phyloP scores from a whole-genome alignment of 1,140 invertebrate genomes.

The Drosophila willistoni region DNA sequence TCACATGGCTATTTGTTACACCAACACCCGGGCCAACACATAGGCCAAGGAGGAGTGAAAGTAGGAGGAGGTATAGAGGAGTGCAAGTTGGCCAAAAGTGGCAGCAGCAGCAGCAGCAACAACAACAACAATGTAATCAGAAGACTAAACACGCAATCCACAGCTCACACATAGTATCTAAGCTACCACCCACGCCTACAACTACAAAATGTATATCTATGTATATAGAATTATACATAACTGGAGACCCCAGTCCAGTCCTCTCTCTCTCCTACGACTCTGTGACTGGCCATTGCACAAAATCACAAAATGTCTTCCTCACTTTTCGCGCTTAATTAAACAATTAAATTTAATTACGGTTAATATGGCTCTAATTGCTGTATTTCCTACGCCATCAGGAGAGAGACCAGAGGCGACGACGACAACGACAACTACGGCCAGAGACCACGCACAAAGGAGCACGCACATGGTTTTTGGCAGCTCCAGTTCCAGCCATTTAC shows the following conservation, averaged over 20 bases:
- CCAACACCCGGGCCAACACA: constrained; percentile 54
- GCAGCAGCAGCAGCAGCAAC: constrained; percentile 5
- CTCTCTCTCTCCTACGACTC: background rate
- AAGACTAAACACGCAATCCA: constrained; percentile 58
- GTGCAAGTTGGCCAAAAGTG: constrained; percentile 15
- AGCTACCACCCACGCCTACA: constrained; percentile 40
- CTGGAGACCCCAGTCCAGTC: background rate
- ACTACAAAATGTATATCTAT: constrained; percentile 22
- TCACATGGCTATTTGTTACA: constrained; percentile 79
- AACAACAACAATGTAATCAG: constrained; percentile 47
- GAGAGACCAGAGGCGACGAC: constrained; percentile 11
- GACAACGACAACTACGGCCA: constrained; percentile 4
- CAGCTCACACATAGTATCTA: constrained; percentile 53
- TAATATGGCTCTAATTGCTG: constrained; percentile 83
- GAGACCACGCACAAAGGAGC: constrained; percentile 45
- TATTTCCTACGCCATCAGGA: constrained; percentile 73
- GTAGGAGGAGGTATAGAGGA: background rate
- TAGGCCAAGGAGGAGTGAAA: background rate
- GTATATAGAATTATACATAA: constrained; percentile 40
- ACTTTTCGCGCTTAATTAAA: constrained; percentile 83
- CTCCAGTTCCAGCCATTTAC: constrained; percentile 18
- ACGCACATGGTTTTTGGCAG: constrained; percentile 56
- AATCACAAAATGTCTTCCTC: constrained; percentile 80
- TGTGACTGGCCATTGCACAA: constrained; percentile 47
- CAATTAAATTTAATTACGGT: constrained; percentile 83